Evolutionary conservation across 2,797 vertebrate species (phyloP).

Genomic region (Taeniopygia guttata): DNA sequence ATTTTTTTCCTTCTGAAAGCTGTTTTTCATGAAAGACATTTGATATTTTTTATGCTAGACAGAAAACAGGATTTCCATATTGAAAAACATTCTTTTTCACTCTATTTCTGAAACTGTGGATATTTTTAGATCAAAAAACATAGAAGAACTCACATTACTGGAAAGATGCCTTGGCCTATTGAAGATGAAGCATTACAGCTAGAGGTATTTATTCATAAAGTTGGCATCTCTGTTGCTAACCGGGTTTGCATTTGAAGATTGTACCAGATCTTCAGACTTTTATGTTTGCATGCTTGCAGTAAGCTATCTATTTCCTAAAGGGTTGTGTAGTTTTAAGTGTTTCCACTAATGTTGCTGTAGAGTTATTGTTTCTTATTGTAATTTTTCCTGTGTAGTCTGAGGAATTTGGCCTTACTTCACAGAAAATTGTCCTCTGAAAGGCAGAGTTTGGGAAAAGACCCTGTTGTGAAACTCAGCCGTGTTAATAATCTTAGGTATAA

Average conservation of each 20-base stretch:
- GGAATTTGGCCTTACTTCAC: not conserved
- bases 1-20: not conserved
- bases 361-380: not conserved
- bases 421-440: constrained; percentile 35
- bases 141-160: not conserved
- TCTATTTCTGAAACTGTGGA: not conserved
- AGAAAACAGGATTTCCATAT: not conserved
- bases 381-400: not conserved
- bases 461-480: not conserved
- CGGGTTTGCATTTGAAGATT: not conserved
- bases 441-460: not conserved
- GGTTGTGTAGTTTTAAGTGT: not conserved
- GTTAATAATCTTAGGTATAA: constrained; percentile 29
- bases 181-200: not conserved
- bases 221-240: not conserved
- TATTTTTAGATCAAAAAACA: not conserved
- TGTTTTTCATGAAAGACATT: not conserved
- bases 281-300: not conserved
- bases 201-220: not conserved
- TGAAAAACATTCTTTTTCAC: not conserved
- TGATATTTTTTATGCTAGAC: not conserved
- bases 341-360: not conserved
- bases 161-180: not conserved
- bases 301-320: not conserved
- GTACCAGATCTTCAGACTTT: not conserved